These are phyloP conservation scores for Sarcophaga subvicina DNA, from an alignment of 2,888 invertebrate genomes.

Conservation along the genomic window DNA sequence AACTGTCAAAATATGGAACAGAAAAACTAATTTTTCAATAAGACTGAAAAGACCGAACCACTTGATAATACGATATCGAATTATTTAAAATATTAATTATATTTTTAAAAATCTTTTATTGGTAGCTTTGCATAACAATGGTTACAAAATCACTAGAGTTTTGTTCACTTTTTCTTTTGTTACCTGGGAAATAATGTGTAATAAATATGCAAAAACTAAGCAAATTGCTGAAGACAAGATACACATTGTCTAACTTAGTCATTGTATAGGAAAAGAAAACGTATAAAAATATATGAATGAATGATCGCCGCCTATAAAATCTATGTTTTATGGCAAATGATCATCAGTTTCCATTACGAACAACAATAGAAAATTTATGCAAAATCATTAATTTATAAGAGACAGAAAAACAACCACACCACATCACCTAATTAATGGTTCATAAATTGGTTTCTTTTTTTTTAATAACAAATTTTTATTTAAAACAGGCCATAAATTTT, in stretches of 20 bases:
- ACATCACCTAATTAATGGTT: conserved; percentile 65
- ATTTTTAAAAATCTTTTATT: conserved; percentile 18
- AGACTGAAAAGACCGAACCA: background rate
- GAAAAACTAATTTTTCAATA: background rate
- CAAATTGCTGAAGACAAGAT: conserved; percentile 1
- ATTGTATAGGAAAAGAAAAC: background rate
- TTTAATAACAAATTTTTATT: conserved; percentile 54
- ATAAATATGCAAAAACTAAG: conserved; percentile 2
- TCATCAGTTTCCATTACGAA: background rate
- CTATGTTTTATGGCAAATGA: background rate
- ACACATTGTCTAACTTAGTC: conserved; percentile 41
- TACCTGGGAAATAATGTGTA: background rate
- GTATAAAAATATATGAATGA: too few species aligned
- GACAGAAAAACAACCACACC: conserved; percentile 11
- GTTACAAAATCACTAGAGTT: conserved; percentile 14
- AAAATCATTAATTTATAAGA: conserved; percentile 51
- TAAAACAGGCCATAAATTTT: conserved; percentile 62
- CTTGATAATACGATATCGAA: conserved; percentile 11
- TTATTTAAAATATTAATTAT: conserved; percentile 15
- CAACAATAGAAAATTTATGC: conserved; percentile 39
- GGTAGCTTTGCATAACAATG: conserved; percentile 40
- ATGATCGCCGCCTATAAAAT: conserved; percentile 8
- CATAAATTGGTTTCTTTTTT: conserved; percentile 35
- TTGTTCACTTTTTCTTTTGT: background rate
- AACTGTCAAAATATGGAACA: conserved; percentile 38